Conservation (phyloP, 2,797 vertebrate species). For the Enteromius treurensis region DNA sequence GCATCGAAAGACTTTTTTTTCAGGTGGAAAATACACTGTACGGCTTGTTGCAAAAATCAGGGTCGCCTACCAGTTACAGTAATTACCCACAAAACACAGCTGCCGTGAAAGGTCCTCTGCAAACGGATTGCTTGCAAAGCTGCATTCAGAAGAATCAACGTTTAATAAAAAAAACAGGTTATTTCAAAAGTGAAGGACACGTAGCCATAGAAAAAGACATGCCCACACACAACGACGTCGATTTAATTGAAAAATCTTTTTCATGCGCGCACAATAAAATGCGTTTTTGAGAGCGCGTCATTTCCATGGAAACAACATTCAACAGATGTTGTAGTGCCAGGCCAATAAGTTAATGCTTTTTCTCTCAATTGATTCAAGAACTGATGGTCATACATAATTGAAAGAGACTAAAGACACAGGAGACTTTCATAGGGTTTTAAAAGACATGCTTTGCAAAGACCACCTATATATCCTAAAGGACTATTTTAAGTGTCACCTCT, state of each 20-base stretch:
- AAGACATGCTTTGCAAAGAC: slow-evolving; percentile 39
- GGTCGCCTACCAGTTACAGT: slow-evolving; percentile 41
- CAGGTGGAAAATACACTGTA: slow-evolving; percentile 25
- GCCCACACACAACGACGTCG: slow-evolving; percentile 32
- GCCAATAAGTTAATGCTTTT: slow-evolving; percentile 64
- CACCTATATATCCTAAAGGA: slow-evolving; percentile 34
- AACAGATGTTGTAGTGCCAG: slow-evolving; percentile 72
- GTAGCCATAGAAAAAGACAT: slow-evolving; percentile 56
- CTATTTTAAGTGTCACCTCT: slow-evolving; percentile 43
- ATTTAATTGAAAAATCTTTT: slow-evolving; percentile 31
- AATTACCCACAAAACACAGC: slow-evolving; percentile 49
- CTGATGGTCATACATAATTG: slow-evolving; percentile 68
- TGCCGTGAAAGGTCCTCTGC: neutral
- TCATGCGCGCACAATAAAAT: slow-evolving; percentile 31
- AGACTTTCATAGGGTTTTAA: slow-evolving; percentile 29
- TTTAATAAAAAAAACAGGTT: slow-evolving; percentile 65
- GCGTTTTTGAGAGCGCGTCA: slow-evolving; percentile 58
- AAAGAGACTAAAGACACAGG: slow-evolving; percentile 40
- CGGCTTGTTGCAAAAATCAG: slow-evolving; percentile 8
- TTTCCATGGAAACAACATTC: slow-evolving; percentile 74
- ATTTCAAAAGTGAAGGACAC: slow-evolving; percentile 63
- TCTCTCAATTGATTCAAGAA: slow-evolving; percentile 63
- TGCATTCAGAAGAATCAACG: slow-evolving; percentile 50
- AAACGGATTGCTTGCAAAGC: slow-evolving; percentile 63
- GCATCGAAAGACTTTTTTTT: slow-evolving; percentile 23